Evolutionary conservation across 2,797 vertebrate species (phyloP).

Genomic region (Champsocephalus esox): DNA sequence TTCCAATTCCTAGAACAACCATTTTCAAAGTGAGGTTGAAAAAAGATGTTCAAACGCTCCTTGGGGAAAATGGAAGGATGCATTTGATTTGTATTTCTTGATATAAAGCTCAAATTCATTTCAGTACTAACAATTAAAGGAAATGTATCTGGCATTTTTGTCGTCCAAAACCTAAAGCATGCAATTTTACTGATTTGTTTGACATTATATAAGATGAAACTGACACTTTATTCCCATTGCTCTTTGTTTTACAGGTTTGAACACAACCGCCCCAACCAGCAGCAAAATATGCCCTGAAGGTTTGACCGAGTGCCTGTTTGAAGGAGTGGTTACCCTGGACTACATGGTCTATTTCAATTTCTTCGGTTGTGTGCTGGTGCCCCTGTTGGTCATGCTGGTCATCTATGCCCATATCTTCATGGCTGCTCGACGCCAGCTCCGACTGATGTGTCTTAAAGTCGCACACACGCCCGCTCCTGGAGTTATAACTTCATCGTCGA

Average conservation of each 20-base stretch:
- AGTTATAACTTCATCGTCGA: constrained; percentile 66
- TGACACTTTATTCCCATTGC: background rate
- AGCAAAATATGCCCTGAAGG: constrained; percentile 82
- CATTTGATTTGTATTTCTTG: background rate
- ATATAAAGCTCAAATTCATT: background rate
- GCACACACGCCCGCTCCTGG: constrained; percentile 54
- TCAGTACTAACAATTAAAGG: background rate
- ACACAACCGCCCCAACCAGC: constrained; percentile 1
- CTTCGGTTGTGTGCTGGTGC: constrained; percentile 92
- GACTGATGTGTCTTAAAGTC: constrained; percentile 90
- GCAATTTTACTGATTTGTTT: background rate
- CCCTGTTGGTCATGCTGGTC: constrained; percentile 92
- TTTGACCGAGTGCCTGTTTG: constrained; percentile 91
- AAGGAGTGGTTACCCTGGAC: constrained; percentile 92
- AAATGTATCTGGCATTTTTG: background rate
- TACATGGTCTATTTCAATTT: constrained; percentile 99
- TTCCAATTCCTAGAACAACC: background rate
- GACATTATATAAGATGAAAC: background rate
- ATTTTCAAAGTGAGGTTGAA: background rate
- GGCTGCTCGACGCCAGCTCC: constrained; percentile 93
- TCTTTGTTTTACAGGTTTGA: constrained; percentile 54
- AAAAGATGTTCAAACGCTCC: background rate
- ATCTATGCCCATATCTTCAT: constrained; percentile 95
- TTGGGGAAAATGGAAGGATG: background rate
- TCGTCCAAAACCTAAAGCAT: background rate